These are phyloP conservation scores for Lochmaea crataegi DNA, from an alignment of 2,888 invertebrate genomes.

Conservation along the genomic window DNA sequence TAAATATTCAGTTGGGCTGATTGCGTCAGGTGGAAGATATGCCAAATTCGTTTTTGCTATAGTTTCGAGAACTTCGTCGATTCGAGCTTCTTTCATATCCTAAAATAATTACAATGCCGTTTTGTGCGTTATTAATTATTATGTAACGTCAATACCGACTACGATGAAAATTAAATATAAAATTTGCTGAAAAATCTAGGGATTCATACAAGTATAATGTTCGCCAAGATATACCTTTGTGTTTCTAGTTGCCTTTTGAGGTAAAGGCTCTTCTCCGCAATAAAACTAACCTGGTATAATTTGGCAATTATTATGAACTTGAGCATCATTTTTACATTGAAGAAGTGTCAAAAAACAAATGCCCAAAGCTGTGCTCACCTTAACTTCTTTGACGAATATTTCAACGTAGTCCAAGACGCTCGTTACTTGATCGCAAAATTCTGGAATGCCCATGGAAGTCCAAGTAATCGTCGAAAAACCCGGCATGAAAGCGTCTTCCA, in stretches of 20 bases:
- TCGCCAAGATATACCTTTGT: too few relatives aligned
- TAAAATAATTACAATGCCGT: slow-evolving; percentile 45
- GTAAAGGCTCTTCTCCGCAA: too few relatives aligned
- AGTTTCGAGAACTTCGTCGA: slow-evolving; percentile 75
- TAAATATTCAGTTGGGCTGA: slow-evolving; percentile 72
- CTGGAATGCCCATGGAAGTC: slow-evolving; percentile 80
- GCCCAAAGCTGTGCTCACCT: neutral
- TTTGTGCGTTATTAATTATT: neutral
- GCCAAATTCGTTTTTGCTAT: slow-evolving; percentile 74
- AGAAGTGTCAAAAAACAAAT: too few relatives aligned
- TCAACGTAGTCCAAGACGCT: slow-evolving; percentile 72
- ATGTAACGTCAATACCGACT: too few relatives aligned
- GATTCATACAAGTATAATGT: too few relatives aligned
- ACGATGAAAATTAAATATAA: too few relatives aligned
- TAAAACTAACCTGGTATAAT: too few relatives aligned
- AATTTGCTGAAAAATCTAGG: too few relatives aligned
- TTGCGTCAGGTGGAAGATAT: slow-evolving; percentile 72
- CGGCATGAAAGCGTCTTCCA: slow-evolving; percentile 79
- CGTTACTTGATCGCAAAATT: slow-evolving; percentile 72
- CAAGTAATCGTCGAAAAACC: slow-evolving; percentile 84
- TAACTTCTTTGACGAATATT: slow-evolving; percentile 74
- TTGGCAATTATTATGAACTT: too few relatives aligned
- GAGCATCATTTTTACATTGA: too few relatives aligned
- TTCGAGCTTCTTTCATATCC: slow-evolving; percentile 81
- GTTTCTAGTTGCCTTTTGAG: too few relatives aligned